phyloP scores from a whole-genome alignment of 2,888 invertebrate species.

The Hydrotaea cyrtoneurina region DNA sequence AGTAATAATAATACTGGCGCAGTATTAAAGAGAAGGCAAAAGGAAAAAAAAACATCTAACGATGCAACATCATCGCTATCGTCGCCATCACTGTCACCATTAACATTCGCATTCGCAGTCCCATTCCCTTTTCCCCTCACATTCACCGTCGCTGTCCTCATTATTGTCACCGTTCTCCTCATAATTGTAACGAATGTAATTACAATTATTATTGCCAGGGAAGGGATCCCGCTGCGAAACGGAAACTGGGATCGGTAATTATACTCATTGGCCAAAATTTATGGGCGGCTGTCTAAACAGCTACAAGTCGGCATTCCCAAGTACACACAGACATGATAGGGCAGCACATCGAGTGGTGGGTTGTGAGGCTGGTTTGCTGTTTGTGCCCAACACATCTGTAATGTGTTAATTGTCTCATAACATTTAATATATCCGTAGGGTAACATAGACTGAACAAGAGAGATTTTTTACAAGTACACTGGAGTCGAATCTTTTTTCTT shows the following conservation, averaged over 20 bases:
- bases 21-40: too few species aligned
- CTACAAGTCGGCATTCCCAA: too few species aligned
- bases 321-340: too few species aligned
- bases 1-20: neutral
- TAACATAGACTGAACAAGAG: too few species aligned
- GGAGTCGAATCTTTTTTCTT: too few species aligned
- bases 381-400: too few species aligned
- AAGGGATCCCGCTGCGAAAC: neutral
- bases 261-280: neutral
- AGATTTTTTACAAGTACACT: too few species aligned
- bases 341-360: too few species aligned
- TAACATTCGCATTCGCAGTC: neutral
- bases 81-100: neutral
- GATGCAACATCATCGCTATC: neutral
- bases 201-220: constrained; percentile 11
- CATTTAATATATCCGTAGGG: too few species aligned
- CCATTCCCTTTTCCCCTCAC: neutral
- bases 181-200: neutral
- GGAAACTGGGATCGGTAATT: neutral
- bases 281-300: neutral
- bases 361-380: too few species aligned
- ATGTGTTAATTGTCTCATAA: too few species aligned
- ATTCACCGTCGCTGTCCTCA: neutral
- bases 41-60: constrained; percentile 30
- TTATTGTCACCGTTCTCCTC: constrained; percentile 6